Evolutionary conservation across 2,797 vertebrate species (phyloP), one percentile per base, ranked within the genome.

Genomic region (Adelosebastes latens): DNA sequence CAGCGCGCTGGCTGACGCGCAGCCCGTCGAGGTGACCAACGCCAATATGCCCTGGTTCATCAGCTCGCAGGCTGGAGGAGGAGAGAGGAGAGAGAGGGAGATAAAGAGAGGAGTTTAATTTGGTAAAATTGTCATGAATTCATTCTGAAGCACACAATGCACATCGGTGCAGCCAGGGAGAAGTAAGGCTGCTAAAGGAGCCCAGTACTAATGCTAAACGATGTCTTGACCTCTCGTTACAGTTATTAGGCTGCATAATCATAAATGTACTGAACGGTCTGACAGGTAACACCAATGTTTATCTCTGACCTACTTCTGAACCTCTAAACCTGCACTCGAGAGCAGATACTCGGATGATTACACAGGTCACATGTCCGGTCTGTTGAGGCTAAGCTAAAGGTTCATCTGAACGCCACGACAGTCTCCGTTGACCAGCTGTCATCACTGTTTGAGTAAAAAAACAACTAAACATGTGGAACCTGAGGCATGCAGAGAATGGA

Each of bases 31-130:
- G 0, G 98, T 98, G 9, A 99, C 98, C 95, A 99, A 88, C 0
- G 98, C 98, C 87, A 99, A 75, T 91, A 99, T 99, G 18, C 98
- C 98, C 94, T 99, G 97, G 59, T 97, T 99, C 98, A 99, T 99
- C 94, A 99, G 95, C 94, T 99, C 98, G 29, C 98, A 99, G 79
- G 98, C 98, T 99, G 88, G 0, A 52, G 49, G 49, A 52, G 49
- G 49, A 52, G 18, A 16, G 9, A 12, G n/a, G 39, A 20, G 73
- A 1, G n/a, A 16, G 12, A 3, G 31, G 13, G 10, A 42, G 9
- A 24, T 4, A 25, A n/a, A 32, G 5, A 56, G 29, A 16, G 27
- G 5, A 2, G 39, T 5, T 66, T 53, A 9, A 20, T 3, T 56
- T 8, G 9, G 10, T 2, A 4, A 10, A 2, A 16, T 16, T 18